Evolutionary conservation across 2,888 invertebrate genomes (phyloP).

Genomic region (Tenthredo amoena): DNA sequence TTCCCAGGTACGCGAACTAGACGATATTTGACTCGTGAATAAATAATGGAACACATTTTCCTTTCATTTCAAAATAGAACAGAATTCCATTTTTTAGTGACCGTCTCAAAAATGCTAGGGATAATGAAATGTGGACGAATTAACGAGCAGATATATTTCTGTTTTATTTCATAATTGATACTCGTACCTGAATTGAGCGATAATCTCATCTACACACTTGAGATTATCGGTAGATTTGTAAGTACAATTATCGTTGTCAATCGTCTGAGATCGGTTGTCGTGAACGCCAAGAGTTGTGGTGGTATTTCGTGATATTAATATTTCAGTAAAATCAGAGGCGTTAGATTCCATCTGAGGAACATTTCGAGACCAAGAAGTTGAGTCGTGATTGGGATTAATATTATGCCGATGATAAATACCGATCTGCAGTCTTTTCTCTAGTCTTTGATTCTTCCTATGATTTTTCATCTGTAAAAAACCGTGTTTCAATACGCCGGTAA

Average conservation of each 20-base stretch:
- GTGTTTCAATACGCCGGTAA: conserved; percentile 5
- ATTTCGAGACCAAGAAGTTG: background rate
- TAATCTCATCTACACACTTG: conserved; percentile 29
- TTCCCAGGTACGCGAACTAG: background rate
- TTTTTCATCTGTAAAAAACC: conserved; percentile 11
- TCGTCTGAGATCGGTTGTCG: conserved; percentile 22
- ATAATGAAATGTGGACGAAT: background rate
- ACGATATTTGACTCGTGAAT: background rate
- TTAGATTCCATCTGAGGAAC: conserved; percentile 22
- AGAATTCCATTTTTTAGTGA: background rate
- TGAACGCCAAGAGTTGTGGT: background rate
- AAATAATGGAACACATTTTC: background rate
- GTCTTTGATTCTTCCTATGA: conserved; percentile 3
- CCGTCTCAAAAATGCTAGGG: background rate
- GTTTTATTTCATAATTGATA: background rate
- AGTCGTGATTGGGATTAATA: conserved; percentile 1
- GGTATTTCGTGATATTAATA: background rate
- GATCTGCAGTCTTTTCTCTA: conserved; percentile 36
- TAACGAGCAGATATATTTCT: background rate
- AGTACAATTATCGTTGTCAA: conserved; percentile 34
- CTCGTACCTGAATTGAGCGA: conserved; percentile 40
- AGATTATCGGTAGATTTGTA: conserved; percentile 2
- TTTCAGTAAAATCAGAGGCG: background rate
- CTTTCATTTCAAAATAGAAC: background rate
- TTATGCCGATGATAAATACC: conserved; percentile 36